Evolutionary conservation across 2,888 invertebrate genomes (phyloP).

Genomic region (Erebia ligea): DNA sequence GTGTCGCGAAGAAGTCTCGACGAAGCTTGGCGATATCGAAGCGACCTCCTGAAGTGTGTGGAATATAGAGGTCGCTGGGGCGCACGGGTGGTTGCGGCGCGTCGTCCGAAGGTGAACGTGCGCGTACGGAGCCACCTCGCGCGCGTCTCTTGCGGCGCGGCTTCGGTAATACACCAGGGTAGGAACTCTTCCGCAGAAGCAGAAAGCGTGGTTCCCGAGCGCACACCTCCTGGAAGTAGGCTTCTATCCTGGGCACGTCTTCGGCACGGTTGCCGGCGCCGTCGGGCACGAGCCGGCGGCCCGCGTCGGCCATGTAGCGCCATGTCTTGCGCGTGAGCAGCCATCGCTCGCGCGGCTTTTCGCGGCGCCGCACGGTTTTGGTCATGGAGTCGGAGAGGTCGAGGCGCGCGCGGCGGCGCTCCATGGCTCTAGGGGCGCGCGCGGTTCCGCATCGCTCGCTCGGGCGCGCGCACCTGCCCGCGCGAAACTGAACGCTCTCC

Average conservation of each 20-base stretch:
- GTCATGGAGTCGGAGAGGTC: constrained; percentile 61
- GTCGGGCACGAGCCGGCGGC: constrained; percentile 93
- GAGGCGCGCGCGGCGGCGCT: constrained; percentile 68
- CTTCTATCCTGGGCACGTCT: constrained; percentile 91
- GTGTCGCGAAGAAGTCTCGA: constrained; percentile 85
- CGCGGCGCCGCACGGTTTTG: constrained; percentile 81
- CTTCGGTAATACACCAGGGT: constrained; percentile 88
- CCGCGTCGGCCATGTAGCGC: constrained; percentile 96
- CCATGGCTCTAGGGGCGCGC: constrained; percentile 55
- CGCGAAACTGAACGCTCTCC: constrained; percentile 73
- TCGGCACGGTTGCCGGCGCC: constrained; percentile 88
- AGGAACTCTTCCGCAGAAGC: constrained; percentile 92
- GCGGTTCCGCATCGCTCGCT: constrained; percentile 53
- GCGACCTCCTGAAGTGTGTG: constrained; percentile 84
- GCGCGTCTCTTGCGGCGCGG: constrained; percentile 81
- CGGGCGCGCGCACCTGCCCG: constrained; percentile 73
- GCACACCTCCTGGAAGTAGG: constrained; percentile 93
- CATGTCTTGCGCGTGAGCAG: constrained; percentile 94
- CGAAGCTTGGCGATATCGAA: constrained; percentile 87
- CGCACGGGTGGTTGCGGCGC: constrained; percentile 73
- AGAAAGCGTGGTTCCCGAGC: constrained; percentile 90
- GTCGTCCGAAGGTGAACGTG: constrained; percentile 86
- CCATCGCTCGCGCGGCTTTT: constrained; percentile 91
- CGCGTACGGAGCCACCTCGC: constrained; percentile 87
- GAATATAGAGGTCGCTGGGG: constrained; percentile 74